A percentile compares a stretch with the other conserved stretches of the same genome.
phyloP scores from a whole-genome alignment of 2,888 invertebrate genomes.

The Ormyrus nitidulus region DNA sequence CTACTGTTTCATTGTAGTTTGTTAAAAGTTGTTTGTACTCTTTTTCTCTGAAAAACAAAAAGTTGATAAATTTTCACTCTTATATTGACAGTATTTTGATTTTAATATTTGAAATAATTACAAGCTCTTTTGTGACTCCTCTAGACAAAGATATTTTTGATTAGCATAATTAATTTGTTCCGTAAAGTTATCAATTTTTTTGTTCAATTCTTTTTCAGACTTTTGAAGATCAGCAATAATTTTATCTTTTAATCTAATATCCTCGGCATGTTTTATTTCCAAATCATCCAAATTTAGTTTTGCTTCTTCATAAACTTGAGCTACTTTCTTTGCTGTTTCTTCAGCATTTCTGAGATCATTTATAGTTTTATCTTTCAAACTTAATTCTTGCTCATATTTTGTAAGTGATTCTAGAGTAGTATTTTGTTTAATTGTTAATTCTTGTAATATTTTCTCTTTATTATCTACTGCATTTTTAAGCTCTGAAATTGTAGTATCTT shows the following conservation, averaged over 20 bases:
- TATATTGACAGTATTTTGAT: conserved; percentile 18
- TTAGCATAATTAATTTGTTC: conserved; percentile 66
- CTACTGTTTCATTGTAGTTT: conserved; percentile 64
- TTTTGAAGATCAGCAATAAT: conserved; percentile 75
- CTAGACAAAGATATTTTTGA: conserved; percentile 62
- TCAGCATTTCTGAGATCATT: conserved; percentile 57
- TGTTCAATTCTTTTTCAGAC: conserved; percentile 65
- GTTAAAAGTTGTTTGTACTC: conserved; percentile 66
- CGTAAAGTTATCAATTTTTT: conserved; percentile 62
- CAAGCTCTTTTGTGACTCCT: conserved; percentile 64
- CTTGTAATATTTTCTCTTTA: conserved; percentile 48
- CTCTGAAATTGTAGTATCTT: conserved; percentile 65
- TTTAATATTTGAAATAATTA: conserved; percentile 57
- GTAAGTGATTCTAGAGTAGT: conserved; percentile 50
- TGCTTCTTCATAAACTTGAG: conserved; percentile 70
- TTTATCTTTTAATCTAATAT: conserved; percentile 76
- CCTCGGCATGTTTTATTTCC: conserved; percentile 75
- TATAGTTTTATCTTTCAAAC: conserved; percentile 60
- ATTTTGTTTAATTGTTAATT: conserved; percentile 48
- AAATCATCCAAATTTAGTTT: conserved; percentile 70
- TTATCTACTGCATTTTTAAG: conserved; percentile 45
- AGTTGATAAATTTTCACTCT: conserved; percentile 9
- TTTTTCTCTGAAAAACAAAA: conserved; percentile 64
- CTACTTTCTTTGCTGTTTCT: conserved; percentile 55
- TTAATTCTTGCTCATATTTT: conserved; percentile 53